A percentile compares a stretch with the other conserved stretches of the same genome.
Conservation (phyloP, 1,140 invertebrate species). For the Daktulosphaira vitifoliae region DNA sequence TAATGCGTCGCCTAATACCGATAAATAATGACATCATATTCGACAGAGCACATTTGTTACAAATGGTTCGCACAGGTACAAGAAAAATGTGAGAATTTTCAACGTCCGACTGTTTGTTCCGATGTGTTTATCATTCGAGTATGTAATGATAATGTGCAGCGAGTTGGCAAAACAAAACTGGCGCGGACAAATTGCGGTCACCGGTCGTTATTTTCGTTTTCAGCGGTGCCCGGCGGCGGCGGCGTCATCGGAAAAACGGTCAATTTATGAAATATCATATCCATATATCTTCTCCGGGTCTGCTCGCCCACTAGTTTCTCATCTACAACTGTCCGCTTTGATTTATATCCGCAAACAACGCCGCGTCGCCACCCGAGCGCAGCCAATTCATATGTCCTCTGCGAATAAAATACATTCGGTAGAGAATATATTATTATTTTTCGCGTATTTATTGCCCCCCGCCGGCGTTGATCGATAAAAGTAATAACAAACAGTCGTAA, state of each 20-base stretch:
- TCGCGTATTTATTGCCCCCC: constrained; percentile 13
- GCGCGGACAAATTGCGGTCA: constrained; percentile 31
- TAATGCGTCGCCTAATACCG: too few relatives aligned
- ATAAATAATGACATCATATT: too few relatives aligned
- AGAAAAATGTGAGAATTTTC: too few relatives aligned
- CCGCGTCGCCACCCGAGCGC: not conserved
- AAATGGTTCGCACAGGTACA: too few relatives aligned
- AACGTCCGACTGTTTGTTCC: too few relatives aligned
- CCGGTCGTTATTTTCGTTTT: constrained; percentile 31
- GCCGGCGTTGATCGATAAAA: constrained; percentile 19
- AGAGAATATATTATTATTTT: constrained; percentile 18
- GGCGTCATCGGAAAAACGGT: constrained; percentile 30
- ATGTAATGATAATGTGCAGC: too few relatives aligned
- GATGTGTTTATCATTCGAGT: too few relatives aligned
- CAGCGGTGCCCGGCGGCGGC: not conserved
- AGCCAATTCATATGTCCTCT: constrained; percentile 25
- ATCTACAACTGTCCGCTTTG: constrained; percentile 18
- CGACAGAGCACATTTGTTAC: too few relatives aligned
- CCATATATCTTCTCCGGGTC: constrained; percentile 19
- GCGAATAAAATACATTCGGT: constrained; percentile 24
- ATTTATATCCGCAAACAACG: constrained; percentile 15
- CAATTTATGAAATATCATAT: constrained; percentile 29
- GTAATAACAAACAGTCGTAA: constrained; percentile 7
- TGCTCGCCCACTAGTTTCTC: not conserved
- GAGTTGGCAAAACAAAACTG: constrained; percentile 24